Percentiles rank a stretch among this genome's conserved stretches.
Evolutionary conservation across 1,140 invertebrate species (phyloP).

Genomic region (Temnothorax curvispinosus): DNA sequence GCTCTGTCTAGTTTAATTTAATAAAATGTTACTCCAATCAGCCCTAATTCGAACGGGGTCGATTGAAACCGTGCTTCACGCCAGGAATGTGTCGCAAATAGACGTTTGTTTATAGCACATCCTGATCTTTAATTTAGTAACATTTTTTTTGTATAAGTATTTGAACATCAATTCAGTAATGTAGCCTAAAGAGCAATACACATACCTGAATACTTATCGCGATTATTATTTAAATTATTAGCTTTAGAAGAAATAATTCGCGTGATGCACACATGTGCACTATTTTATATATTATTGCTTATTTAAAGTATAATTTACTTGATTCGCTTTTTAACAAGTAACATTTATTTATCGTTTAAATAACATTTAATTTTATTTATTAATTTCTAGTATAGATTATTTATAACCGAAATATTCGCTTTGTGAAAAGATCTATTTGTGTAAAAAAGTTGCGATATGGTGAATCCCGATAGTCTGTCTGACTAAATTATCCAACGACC

Average conservation of each 20-base stretch:
- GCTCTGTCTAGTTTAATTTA: background rate
- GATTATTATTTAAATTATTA: background rate
- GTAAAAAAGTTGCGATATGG: background rate
- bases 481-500: background rate
- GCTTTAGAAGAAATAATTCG: background rate
- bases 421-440: background rate
- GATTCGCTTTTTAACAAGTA: background rate
- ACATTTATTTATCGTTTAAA: background rate
- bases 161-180: background rate
- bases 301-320: background rate
- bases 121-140: background rate
- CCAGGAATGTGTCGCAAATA: conserved; percentile 10
- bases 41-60: background rate
- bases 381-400: too few species aligned
- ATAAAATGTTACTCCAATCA: background rate
- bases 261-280: background rate
- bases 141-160: background rate
- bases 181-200: background rate
- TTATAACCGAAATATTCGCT: background rate
- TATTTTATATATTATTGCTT: background rate
- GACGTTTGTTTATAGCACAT: background rate
- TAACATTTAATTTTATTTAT: background rate
- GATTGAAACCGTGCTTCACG: conserved; percentile 42
- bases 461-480: background rate
- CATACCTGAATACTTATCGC: background rate